These are phyloP conservation scores for Emydocephalus ijimae DNA, from an alignment of 2,113 vertebrate species.

Conservation along the genomic window DNA sequence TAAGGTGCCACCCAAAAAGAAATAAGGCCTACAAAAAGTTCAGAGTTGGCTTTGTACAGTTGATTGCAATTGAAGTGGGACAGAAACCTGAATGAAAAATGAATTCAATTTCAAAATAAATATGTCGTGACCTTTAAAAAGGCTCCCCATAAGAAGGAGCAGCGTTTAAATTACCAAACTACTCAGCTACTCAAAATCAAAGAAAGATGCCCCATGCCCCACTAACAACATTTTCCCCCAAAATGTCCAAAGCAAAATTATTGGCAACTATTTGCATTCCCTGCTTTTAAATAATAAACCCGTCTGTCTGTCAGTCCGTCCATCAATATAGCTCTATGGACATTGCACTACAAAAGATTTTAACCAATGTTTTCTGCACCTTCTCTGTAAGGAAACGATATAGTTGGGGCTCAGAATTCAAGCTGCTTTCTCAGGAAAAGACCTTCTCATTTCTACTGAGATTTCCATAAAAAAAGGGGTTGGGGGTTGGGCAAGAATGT, in stretches of 20 bases:
- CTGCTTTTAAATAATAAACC: background rate
- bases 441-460: slow-evolving; percentile 11
- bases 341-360: background rate
- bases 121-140: background rate
- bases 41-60: background rate
- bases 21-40: background rate
- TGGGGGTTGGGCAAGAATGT: background rate
- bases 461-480: background rate
- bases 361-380: background rate
- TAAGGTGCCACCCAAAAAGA: background rate
- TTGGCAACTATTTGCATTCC: background rate
- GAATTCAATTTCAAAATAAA: background rate
- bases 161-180: background rate
- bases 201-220: no score
- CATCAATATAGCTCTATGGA: background rate
- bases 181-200: background rate
- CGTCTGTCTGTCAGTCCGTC: background rate
- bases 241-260: background rate
- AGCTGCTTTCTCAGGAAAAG: background rate
- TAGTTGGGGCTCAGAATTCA: background rate
- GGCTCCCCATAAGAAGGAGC: background rate
- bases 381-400: background rate
- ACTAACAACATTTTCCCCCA: background rate
- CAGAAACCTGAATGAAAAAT: background rate
- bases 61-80: background rate